Evolutionary conservation across 2,888 invertebrate species (phyloP), one percentile per base, ranked within the genome.

Genomic region (Busseola fusca): DNA sequence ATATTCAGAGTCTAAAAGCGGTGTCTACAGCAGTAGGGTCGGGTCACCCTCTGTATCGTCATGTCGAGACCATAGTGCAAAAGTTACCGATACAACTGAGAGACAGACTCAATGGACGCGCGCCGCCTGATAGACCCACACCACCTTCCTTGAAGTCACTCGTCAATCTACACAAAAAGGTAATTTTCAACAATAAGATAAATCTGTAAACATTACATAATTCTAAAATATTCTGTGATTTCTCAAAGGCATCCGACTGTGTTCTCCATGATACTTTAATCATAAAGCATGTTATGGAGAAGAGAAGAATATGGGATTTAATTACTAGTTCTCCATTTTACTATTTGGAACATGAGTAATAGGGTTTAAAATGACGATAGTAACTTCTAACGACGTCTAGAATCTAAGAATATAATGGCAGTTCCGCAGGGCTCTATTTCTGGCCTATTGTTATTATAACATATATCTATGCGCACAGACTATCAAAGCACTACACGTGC

Each of bases 111-210:
- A 97, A 96, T 85, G 90, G 91, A 0, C 96, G 98, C 0, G 86
- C 90, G 0, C 73, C 96, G 95, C 88, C 96, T 89, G 97, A 78
- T 95, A 96, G 87, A 95, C 97, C 93, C 87, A 96, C 86, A 3
- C 87, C 94, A 18, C 98, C 98, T 1, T 97, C 98, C 0, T 97
- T 98, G 86, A 98, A 98, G 92, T 97, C 98, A 1, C 96, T 99
- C 18, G 97, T 99, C 74, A 97, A 98, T 81, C 96, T 99, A 65
- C 99, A 99, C 92, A 98, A 97, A 91, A 98, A 98, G 96, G 98
- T 98, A 90, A 87, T 18, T 37, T 45, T 3, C 21, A 54, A 52
- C 16, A 9, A 37, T 21, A 1, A 57, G 21, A n/a, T 56, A 27
- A 52, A 10, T 50, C 25, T 21, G 18, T 12, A 25, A 34, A 25